These are phyloP conservation scores for Cerceris rybyensis DNA, from an alignment of 2,888 invertebrate species.

Conservation along the genomic window DNA sequence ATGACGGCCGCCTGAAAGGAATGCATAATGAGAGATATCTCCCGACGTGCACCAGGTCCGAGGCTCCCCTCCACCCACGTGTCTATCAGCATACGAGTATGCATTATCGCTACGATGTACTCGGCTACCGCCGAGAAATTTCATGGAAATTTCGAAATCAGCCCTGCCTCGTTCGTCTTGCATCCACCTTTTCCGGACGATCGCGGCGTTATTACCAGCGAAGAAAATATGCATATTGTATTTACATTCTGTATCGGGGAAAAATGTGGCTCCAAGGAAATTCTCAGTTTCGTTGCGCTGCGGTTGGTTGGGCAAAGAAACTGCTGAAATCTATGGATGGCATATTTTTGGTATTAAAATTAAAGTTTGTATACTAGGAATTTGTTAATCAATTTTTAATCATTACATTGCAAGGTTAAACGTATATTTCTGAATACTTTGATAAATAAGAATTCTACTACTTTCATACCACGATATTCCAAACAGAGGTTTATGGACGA, in stretches of 20 bases:
- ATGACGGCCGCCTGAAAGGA: constrained; percentile 78
- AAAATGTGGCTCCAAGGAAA: constrained; percentile 3
- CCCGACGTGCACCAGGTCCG: constrained; percentile 66
- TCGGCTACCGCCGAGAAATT: constrained; percentile 47
- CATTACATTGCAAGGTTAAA: constrained; percentile 15
- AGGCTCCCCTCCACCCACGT: constrained; percentile 65
- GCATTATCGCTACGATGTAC: constrained; percentile 63
- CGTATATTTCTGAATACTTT: constrained; percentile 29
- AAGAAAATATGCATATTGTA: constrained; percentile 28
- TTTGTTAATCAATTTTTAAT: too few relatives aligned
- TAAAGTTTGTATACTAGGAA: too few relatives aligned
- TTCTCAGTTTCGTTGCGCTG: background rate
- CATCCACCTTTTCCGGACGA: constrained; percentile 30
- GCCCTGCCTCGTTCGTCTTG: constrained; percentile 33
- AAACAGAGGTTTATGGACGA: background rate
- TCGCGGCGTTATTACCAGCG: constrained; percentile 36
- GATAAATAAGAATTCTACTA: constrained; percentile 46
- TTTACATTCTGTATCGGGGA: background rate
- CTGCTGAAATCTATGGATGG: constrained; percentile 6
- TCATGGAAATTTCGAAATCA: constrained; percentile 52
- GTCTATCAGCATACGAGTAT: constrained; percentile 68
- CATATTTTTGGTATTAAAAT: too few relatives aligned
- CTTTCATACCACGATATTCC: background rate
- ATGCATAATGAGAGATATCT: constrained; percentile 77
- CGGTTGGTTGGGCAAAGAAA: background rate